phyloP scores from a whole-genome alignment of 2,113 vertebrate species.

The Spheniscus mendiculus region DNA sequence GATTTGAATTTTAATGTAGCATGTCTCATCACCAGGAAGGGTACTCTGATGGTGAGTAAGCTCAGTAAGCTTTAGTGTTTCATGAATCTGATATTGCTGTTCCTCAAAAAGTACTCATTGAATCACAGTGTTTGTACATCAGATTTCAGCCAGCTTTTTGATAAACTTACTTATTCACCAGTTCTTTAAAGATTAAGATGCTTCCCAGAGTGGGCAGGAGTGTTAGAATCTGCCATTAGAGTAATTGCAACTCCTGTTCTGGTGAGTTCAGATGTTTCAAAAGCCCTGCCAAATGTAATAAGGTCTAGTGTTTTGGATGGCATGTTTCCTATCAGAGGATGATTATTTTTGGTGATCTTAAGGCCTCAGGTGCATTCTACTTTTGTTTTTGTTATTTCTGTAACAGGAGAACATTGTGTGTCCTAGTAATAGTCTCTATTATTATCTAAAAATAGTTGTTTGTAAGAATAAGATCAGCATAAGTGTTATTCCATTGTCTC shows the following conservation, averaged over 20 bases:
- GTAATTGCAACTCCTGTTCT: not conserved
- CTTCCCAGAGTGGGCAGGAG: not conserved
- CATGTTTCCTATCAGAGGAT: not conserved
- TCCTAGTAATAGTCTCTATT: not conserved
- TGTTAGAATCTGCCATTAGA: not conserved
- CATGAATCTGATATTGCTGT: not conserved
- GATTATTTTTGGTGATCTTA: not conserved
- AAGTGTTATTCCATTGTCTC: not conserved
- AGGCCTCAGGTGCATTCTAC: not conserved
- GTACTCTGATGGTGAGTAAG: not conserved
- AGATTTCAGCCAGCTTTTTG: not conserved
- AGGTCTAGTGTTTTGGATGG: not conserved
- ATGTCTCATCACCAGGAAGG: not conserved
- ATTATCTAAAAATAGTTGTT: not conserved
- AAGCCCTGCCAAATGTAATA: not conserved
- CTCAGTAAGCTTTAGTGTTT: not conserved
- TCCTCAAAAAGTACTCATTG: not conserved
- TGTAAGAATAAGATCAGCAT: not conserved
- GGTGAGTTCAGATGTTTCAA: not conserved
- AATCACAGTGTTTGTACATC: not conserved
- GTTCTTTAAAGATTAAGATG: conserved; percentile 6
- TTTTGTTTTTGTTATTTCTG: not conserved
- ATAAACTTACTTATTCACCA: not conserved
- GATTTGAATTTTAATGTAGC: not conserved
- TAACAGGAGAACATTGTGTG: not conserved